These are phyloP conservation scores for Paramuricea clavata DNA, from an alignment of 92 coral and sea anemone species.

Conservation along the genomic window DNA sequence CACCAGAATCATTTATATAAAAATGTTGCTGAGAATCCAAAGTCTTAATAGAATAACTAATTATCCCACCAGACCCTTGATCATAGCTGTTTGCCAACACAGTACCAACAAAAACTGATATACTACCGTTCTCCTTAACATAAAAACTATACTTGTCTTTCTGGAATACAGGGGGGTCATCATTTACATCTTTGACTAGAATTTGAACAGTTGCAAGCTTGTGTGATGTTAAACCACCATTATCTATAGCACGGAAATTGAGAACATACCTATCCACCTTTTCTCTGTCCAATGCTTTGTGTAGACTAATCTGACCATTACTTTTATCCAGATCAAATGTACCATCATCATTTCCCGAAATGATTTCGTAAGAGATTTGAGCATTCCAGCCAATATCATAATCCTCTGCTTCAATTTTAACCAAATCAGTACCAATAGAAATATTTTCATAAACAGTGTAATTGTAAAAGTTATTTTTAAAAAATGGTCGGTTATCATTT, in stretches of 20 bases:
- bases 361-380: constrained; percentile 66
- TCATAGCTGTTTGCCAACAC: constrained; percentile 93
- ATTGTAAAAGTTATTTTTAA: constrained; percentile 70
- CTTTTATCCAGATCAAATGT: constrained; percentile 66
- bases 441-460: constrained; percentile 74
- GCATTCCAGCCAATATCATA: constrained; percentile 84
- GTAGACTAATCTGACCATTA: constrained; percentile 71
- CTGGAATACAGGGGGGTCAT: constrained; percentile 87
- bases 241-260: constrained; percentile 75
- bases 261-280: constrained; percentile 76
- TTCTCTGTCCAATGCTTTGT: constrained; percentile 84
- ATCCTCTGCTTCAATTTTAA: constrained; percentile 77
- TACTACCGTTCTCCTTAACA: constrained; percentile 74
- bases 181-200: constrained; percentile 88
- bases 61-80: constrained; percentile 88
- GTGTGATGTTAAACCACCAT: constrained; percentile 77
- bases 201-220: constrained; percentile 76
- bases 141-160: constrained; percentile 73
- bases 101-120: constrained; percentile 70
- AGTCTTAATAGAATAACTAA: constrained; percentile 74
- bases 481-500: constrained; percentile 89
- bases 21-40: constrained; percentile 66
- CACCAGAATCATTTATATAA: constrained; percentile 82
- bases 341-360: constrained; percentile 72
- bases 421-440: constrained; percentile 57